Evolutionary conservation across 1,140 invertebrate genomes (phyloP).

Genomic region (Chrysopa pallens): DNA sequence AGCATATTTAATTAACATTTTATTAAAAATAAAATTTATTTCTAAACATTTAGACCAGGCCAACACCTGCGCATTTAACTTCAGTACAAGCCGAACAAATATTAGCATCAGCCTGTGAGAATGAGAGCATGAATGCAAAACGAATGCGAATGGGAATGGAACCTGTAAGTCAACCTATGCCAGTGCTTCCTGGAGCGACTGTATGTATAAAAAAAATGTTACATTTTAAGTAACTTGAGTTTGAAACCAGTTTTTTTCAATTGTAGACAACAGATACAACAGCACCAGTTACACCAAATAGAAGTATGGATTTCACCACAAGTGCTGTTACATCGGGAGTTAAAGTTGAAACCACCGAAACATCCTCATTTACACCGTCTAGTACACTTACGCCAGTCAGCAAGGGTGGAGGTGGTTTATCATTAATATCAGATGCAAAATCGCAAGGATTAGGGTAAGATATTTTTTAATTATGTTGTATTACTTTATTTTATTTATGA

Average conservation of each 20-base stretch:
- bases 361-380: conserved; percentile 17
- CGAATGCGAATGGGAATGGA: conserved; percentile 88
- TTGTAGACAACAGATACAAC: conserved; percentile 19
- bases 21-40: background rate
- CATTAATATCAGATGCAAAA: conserved; percentile 16
- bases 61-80: conserved; percentile 89
- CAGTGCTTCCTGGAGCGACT: conserved; percentile 33
- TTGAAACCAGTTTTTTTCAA: background rate
- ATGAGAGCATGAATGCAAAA: conserved; percentile 91
- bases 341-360: conserved; percentile 16
- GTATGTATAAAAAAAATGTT: conserved; percentile 8
- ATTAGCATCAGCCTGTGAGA: conserved; percentile 86
- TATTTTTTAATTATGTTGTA: no score
- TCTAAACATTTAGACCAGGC: conserved; percentile 45
- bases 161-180: conserved; percentile 76
- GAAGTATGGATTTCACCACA: conserved; percentile 15
- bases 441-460: conserved; percentile 13
- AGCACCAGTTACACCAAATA: conserved; percentile 9
- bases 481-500: no score
- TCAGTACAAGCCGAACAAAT: conserved; percentile 93
- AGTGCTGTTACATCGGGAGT: conserved; percentile 10
- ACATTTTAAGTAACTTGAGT: background rate
- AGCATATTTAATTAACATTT: no score
- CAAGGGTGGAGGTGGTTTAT: conserved; percentile 10
- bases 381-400: conserved; percentile 17